phyloP scores from a whole-genome alignment of 2,113 vertebrate species.

The Pimephales promelas region DNA sequence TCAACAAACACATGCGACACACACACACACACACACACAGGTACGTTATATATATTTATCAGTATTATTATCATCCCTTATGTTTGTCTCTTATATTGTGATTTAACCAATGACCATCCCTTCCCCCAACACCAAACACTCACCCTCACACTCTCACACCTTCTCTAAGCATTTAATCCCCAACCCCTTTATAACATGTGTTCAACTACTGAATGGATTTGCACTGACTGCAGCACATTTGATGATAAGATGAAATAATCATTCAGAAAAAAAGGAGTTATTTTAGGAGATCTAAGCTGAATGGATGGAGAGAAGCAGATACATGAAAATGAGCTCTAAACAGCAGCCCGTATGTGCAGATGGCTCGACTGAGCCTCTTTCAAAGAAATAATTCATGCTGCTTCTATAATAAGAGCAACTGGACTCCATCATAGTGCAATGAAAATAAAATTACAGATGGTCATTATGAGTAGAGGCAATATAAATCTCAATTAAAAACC shows the following conservation, averaged over 20 bases:
- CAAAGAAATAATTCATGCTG: conserved; percentile 29
- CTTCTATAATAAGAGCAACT: conserved; percentile 19
- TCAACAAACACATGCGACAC: conserved; percentile 4
- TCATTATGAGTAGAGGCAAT: not conserved
- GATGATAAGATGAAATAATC: conserved; percentile 13
- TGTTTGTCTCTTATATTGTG: not conserved
- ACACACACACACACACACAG: not conserved
- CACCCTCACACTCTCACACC: conserved; percentile 38
- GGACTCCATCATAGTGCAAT: conserved; percentile 16
- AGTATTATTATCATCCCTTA: not conserved
- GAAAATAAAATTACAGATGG: conserved; percentile 12
- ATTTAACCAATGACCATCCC: conserved; percentile 3
- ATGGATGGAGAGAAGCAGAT: conserved; percentile 7
- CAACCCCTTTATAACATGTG: conserved; percentile 20
- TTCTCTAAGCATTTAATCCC: conserved; percentile 38
- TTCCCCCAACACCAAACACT: conserved; percentile 12
- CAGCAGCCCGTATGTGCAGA: conserved; percentile 11
- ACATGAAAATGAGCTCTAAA: conserved; percentile 26
- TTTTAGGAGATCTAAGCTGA: conserved; percentile 32
- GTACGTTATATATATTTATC: not conserved
- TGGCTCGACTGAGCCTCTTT: conserved; percentile 11
- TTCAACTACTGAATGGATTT: conserved; percentile 35
- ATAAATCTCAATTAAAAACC: not conserved
- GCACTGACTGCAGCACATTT: conserved; percentile 29
- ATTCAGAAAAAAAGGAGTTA: conserved; percentile 12